A percentile compares a stretch with the other conserved stretches of the same genome.
Evolutionary conservation across 2,888 invertebrate species (phyloP).

Genomic region (Rotaria socialis): DNA sequence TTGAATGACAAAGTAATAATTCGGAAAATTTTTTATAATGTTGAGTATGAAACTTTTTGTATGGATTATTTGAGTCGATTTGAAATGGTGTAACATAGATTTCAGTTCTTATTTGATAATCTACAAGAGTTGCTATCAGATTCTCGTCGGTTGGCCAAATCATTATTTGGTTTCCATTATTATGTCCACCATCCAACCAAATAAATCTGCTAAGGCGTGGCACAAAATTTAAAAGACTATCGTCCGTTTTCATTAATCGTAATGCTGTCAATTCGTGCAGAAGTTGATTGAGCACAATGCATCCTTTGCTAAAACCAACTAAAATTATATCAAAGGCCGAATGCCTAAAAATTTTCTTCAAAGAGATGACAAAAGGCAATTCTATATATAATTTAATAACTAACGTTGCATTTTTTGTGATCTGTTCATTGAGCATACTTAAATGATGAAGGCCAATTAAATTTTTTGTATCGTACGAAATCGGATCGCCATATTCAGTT

Average conservation of each 20-base stretch:
- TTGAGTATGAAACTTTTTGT: conserved; percentile 76
- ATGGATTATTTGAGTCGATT: conserved; percentile 68
- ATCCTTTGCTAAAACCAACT: conserved; percentile 85
- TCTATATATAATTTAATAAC: neutral
- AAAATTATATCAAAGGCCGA: conserved; percentile 55
- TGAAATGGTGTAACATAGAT: conserved; percentile 87
- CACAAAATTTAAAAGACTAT: neutral
- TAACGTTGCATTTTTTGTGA: neutral
- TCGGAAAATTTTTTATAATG: conserved; percentile 74
- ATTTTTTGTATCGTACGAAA: neutral
- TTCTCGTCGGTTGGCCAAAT: conserved; percentile 17
- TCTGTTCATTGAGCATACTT: neutral
- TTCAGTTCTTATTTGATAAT: conserved; percentile 65
- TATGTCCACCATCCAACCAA: conserved; percentile 44
- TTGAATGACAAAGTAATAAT: neutral
- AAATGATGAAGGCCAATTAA: neutral
- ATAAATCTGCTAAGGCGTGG: conserved; percentile 41
- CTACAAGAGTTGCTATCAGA: conserved; percentile 58
- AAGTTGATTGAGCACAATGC: conserved; percentile 83
- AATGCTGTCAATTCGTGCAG: conserved; percentile 71
- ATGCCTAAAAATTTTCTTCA: neutral
- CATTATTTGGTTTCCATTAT: conserved; percentile 3
- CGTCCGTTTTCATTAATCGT: neutral
- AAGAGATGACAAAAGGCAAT: neutral
- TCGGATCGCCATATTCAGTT: neutral